Conservation (phyloP, 2,888 invertebrate genomes). For the Aspidiotus rigidus region DNA sequence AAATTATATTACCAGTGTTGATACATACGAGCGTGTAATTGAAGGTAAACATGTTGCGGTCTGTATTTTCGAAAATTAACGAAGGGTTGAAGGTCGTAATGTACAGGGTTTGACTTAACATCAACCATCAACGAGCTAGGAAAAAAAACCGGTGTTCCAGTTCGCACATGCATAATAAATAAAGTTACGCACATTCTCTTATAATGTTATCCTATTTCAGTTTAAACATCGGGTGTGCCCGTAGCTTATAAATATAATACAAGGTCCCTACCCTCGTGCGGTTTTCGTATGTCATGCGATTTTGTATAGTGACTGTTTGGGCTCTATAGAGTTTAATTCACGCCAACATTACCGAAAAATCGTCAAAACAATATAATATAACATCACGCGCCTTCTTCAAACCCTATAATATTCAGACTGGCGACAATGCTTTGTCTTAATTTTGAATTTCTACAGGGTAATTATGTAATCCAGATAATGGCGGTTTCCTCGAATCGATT, state of each 20-base stretch:
- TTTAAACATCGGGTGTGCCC: no score
- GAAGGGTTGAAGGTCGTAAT: conserved; percentile 24
- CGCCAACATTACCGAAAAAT: no score
- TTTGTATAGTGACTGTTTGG: no score
- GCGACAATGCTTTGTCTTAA: no score
- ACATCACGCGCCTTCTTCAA: no score
- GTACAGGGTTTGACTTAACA: neutral
- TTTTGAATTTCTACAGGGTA: no score
- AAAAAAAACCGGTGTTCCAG: conserved; percentile 28
- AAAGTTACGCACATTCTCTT: neutral
- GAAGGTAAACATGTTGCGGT: conserved; percentile 22
- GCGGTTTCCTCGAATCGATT: no score
- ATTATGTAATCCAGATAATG: no score
- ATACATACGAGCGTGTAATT: conserved; percentile 15
- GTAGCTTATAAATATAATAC: neutral
- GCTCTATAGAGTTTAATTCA: no score
- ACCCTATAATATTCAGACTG: no score
- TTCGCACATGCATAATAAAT: conserved; percentile 34
- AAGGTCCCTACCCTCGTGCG: neutral
- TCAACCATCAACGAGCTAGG: neutral
- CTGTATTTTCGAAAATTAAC: neutral
- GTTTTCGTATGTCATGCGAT: neutral
- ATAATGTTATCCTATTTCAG: neutral
- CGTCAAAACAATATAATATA: no score
- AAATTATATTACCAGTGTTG: neutral